A percentile compares a stretch with the other conserved stretches of the same genome.
phyloP scores from a whole-genome alignment of 2,113 vertebrate genomes.

The Xenus cinereus region DNA sequence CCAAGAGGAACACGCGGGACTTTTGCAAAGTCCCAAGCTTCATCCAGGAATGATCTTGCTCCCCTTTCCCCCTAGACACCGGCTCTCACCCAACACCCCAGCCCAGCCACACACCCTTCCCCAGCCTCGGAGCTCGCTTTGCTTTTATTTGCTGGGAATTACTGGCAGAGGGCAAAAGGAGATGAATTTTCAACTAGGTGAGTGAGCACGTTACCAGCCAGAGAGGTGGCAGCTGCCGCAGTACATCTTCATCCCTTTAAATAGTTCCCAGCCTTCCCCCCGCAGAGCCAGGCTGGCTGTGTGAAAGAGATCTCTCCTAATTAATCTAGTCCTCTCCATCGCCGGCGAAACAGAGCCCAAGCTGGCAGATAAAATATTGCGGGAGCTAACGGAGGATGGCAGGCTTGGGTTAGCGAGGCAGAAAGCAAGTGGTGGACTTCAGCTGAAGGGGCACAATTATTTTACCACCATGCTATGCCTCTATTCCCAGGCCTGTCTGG shows the following conservation, averaged over 20 bases:
- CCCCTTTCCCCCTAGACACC: neutral
- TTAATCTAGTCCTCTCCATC: slow-evolving; percentile 62
- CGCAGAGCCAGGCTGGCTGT: slow-evolving; percentile 4
- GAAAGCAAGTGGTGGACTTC: slow-evolving; percentile 28
- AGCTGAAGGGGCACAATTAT: slow-evolving; percentile 55
- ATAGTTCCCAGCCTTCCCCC: slow-evolving; percentile 24
- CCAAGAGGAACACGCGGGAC: accelerated
- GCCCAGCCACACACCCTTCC: neutral
- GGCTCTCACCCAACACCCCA: neutral
- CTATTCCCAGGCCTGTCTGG: slow-evolving; percentile 33
- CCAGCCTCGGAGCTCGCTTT: neutral
- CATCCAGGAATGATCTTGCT: neutral
- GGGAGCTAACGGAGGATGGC: slow-evolving; percentile 45
- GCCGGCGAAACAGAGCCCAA: neutral
- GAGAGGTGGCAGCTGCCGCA: slow-evolving; percentile 26
- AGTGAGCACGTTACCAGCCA: neutral
- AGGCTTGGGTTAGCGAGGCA: slow-evolving; percentile 18
- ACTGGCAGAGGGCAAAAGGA: slow-evolving; percentile 33
- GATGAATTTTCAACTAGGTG: slow-evolving; percentile 17
- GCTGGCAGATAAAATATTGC: slow-evolving; percentile 39
- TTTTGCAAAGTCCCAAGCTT: neutral
- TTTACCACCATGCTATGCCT: slow-evolving; percentile 44
- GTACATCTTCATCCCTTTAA: slow-evolving; percentile 58
- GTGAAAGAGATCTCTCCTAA: slow-evolving; percentile 52
- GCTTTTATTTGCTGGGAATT: neutral